These are phyloP conservation scores for Neelides sp. DNA, from an alignment of 1,140 invertebrate species.

Conservation along the genomic window DNA sequence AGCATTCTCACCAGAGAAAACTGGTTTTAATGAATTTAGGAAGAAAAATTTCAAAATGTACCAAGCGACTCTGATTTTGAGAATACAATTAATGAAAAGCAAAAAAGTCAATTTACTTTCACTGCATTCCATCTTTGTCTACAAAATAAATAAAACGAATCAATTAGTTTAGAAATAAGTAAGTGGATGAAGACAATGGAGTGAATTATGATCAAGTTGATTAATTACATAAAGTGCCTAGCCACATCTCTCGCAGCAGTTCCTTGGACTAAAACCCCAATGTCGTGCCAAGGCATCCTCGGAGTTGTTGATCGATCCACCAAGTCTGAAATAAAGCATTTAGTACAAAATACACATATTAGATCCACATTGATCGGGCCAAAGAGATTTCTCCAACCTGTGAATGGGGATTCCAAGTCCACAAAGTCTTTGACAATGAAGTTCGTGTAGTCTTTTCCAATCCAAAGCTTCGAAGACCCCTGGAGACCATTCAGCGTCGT, in stretches of 20 bases:
- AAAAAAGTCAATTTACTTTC: conserved; percentile 51
- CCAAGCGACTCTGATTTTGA: background rate
- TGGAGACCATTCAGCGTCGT: conserved; percentile 38
- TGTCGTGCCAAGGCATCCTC: conserved; percentile 97
- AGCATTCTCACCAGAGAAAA: too few species aligned
- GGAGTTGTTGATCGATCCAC: conserved; percentile 76
- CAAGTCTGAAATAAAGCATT: conserved; percentile 50
- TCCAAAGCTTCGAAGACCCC: conserved; percentile 77
- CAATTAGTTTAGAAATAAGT: too few species aligned
- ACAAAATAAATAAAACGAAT: too few species aligned
- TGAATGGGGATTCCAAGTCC: conserved; percentile 76
- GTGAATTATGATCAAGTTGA: too few species aligned
- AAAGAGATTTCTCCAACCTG: conserved; percentile 42
- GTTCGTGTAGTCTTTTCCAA: conserved; percentile 95
- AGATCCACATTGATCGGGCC: background rate
- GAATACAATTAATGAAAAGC: too few species aligned
- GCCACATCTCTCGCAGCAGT: conserved; percentile 78
- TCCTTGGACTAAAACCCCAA: conserved; percentile 73
- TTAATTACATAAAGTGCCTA: conserved; percentile 92
- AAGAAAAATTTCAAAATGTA: background rate
- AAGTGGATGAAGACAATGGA: too few species aligned
- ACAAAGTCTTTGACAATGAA: conserved; percentile 97
- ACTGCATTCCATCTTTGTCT: conserved; percentile 95
- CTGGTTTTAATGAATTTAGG: background rate
- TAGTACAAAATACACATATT: conserved; percentile 13